Base-by-base conservation (phyloP, 2,888 invertebrate species). In the Anorthoa munda region DNA sequence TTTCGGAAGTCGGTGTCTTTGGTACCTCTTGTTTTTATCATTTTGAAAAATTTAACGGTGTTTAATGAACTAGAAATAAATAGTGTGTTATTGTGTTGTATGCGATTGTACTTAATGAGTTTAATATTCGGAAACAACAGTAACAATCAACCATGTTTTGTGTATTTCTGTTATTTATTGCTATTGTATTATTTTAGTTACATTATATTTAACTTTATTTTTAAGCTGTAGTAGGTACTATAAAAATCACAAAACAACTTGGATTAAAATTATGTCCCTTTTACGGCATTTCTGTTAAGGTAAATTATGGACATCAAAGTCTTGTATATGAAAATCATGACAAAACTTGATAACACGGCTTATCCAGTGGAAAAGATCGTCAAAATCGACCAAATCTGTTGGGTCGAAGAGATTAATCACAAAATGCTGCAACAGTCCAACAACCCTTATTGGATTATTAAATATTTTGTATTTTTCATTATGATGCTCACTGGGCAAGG, bases 61-160 rank as follows among this genome's bases (percentile, higher is more conserved):
- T 59, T 60, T 58, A 56, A 66, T 79, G 70, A 74, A 71, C 59
- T 64, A 74, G 70, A 72, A 74, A 67, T 76, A 64, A 80, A 65
- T 70, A 50, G 13, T 46, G 48, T 31, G 13, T 46, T 46, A 46
- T 15, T 39, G 21, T n/a, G 39, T 59, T 68, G 18, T 18, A 23
- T 39, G 53, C 23, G 18, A 78, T 79, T 72, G 45, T 55, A 9
- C 39, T 39, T 39, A 76, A 70, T 66, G 51, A 66, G 69, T 64
- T 60, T 63, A 63, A 75, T 66, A 53, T 75, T 79, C 39, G 55
- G 26, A 58, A 81, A 77, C 56, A 61, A 71, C 21, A 31, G 51
- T 23, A 39, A 53, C 45, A 67, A 68, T 71, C 51, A 56, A 56
- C 59, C 15, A 48, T 46, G 53, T 59, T 55, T 51, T 60, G 21